phyloP scores from a whole-genome alignment of 2,888 invertebrate genomes.

The Pammene fasciana region DNA sequence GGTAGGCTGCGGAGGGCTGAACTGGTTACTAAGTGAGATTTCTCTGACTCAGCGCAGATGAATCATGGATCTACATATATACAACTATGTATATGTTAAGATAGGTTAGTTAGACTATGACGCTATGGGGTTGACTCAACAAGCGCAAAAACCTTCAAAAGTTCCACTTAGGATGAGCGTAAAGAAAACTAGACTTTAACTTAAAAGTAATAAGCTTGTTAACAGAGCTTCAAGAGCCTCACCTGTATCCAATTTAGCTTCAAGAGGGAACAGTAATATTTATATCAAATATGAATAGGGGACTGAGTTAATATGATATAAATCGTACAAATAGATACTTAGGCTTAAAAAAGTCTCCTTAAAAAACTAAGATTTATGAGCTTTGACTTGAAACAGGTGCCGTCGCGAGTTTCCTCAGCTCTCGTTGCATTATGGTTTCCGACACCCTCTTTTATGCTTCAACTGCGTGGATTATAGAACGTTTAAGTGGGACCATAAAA shows the following conservation, averaged over 20 bases:
- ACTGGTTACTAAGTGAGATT: slow-evolving; percentile 61
- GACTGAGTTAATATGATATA: slow-evolving; percentile 16
- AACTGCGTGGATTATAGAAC: slow-evolving; percentile 78
- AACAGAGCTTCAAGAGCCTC: background rate
- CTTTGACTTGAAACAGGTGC: slow-evolving; percentile 68
- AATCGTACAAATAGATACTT: slow-evolving; percentile 50
- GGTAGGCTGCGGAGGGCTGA: slow-evolving; percentile 48
- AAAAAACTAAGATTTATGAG: slow-evolving; percentile 69
- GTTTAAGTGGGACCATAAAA: slow-evolving; percentile 80
- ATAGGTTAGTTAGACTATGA: slow-evolving; percentile 53
- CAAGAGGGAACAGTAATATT: slow-evolving; percentile 21
- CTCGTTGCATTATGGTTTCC: slow-evolving; percentile 71
- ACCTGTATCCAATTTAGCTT: slow-evolving; percentile 5
- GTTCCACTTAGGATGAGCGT: background rate
- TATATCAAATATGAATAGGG: slow-evolving; percentile 22
- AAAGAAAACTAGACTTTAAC: slow-evolving; percentile 1
- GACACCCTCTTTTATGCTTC: slow-evolving; percentile 75
- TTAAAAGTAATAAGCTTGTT: background rate
- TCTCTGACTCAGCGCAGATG: slow-evolving; percentile 67
- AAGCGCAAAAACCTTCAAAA: slow-evolving; percentile 1
- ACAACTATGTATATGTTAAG: slow-evolving; percentile 48
- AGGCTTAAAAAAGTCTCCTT: slow-evolving; percentile 52
- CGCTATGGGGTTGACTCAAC: slow-evolving; percentile 16
- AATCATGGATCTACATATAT: slow-evolving; percentile 57
- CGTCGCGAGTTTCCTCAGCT: slow-evolving; percentile 67